Evolutionary conservation across 2,888 invertebrate genomes (phyloP).

Genomic region (Holacanthella duospinosa): DNA sequence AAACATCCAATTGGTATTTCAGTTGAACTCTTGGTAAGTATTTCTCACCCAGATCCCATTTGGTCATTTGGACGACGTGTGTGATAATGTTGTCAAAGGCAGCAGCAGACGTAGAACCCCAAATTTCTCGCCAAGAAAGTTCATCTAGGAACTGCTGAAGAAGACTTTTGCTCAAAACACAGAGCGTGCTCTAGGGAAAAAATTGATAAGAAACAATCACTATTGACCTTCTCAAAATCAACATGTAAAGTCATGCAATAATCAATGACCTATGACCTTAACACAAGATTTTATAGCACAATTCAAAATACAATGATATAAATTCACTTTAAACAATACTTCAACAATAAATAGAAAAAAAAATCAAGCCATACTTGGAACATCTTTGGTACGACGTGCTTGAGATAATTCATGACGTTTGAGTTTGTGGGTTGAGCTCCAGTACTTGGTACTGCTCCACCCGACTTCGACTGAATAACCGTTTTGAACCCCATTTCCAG

Average conservation of each 20-base stretch:
- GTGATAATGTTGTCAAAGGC: constrained; percentile 70
- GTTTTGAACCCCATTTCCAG: constrained; percentile 66
- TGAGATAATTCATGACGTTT: constrained; percentile 75
- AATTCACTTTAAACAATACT: background rate
- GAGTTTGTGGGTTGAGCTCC: constrained; percentile 48
- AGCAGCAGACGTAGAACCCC: constrained; percentile 61
- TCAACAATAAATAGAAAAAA: constrained; percentile 4
- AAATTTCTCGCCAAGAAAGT: constrained; percentile 77
- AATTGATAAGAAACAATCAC: background rate
- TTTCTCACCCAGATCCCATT: constrained; percentile 45
- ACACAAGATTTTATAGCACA: background rate
- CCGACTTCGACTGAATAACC: constrained; percentile 54
- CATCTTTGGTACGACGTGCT: constrained; percentile 77
- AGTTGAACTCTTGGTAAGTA: background rate
- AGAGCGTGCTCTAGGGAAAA: constrained; percentile 60
- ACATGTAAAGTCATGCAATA: too few relatives aligned
- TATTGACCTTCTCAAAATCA: too few relatives aligned
- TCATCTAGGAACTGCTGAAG: constrained; percentile 86
- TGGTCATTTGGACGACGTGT: constrained; percentile 70
- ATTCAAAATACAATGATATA: background rate
- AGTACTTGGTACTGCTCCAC: constrained; percentile 44
- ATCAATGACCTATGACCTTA: too few relatives aligned
- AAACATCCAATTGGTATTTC: too few relatives aligned
- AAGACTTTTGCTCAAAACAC: constrained; percentile 67
- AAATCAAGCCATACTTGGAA: constrained; percentile 52